Base-by-base conservation (phyloP, 2,888 invertebrate genomes). In the Cerceris rybyensis region DNA sequence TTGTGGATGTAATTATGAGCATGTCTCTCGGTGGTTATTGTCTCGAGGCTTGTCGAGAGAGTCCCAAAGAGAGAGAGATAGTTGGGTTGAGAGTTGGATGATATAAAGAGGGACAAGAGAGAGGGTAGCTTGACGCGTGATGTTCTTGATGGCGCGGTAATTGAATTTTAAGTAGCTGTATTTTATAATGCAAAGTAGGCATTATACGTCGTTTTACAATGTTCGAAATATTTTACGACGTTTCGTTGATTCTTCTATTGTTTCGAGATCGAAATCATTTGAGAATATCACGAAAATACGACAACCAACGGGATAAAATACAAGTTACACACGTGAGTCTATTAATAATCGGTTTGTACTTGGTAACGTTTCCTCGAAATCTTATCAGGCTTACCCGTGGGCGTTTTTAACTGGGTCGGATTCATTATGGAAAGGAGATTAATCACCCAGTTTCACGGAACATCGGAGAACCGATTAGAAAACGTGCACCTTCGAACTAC, bases 1-100 rank as follows among this genome's bases (percentile, higher is more conserved):
- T 49, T 59, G 16, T 66, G 78, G 76, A 80, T 84, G 71, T 72
- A 74, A 84, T 80, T 80, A 84, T 70, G 70, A 78, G 65, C 67
- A 70, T 71, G 78, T 84, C 82, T 82, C 72, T 46, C 63, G 16
- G 63, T 63, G 72, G 55, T 83, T 83, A 83, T 79, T 75, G 65
- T 69, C 65, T 28, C 28, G 28, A 28, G 28, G 28, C 28, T 28
- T 28, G 28, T 28, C 28, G 28, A 28, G 28, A 28, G 28, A 28
- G 28, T 28, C 1, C 28, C 28, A 28, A 28, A 28, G 28, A 28
- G 28, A 28, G 28, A 28, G 28, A 28, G 28, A 28, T 1, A 28
- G 28, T 28, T 28, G 28, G 4, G 28, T 28, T 28, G 28, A 28
- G 28, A 28, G 28, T 2, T 2, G 81, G 78, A 67, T 60, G 70